Percentiles rank a stretch among this genome's conserved stretches.
Evolutionary conservation across 2,888 invertebrate species (phyloP).

Genomic region (Clitarchus hookeri): DNA sequence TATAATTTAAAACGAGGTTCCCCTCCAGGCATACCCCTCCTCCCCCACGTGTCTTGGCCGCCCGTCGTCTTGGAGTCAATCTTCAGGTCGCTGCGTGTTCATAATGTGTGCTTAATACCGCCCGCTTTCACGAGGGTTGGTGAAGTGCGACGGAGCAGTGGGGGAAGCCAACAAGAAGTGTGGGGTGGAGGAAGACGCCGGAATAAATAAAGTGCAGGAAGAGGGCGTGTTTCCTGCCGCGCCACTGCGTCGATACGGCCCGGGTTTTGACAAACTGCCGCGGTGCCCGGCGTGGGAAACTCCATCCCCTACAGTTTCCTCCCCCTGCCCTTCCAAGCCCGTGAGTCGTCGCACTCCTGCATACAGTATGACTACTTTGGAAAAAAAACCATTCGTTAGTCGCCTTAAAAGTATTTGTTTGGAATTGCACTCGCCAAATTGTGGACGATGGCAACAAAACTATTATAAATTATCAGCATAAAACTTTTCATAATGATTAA

Average conservation of each 20-base stretch:
- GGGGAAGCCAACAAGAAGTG: background rate
- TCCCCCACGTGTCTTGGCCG: background rate
- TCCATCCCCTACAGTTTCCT: background rate
- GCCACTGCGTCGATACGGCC: background rate
- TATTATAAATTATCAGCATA: too few species aligned
- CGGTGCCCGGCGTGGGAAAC: background rate
- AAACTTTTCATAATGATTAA: too few species aligned
- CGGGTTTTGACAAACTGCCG: background rate
- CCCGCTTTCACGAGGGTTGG: background rate
- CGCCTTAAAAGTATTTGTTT: too few species aligned
- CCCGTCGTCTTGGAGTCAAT: conserved; percentile 26
- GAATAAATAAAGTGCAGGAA: conserved; percentile 24
- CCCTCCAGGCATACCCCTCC: background rate
- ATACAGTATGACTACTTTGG: too few species aligned
- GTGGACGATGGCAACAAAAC: too few species aligned
- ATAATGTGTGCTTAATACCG: conserved; percentile 34
- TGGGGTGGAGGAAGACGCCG: background rate
- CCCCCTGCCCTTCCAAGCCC: too few species aligned
- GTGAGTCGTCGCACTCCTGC: too few species aligned
- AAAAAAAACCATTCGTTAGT: too few species aligned
- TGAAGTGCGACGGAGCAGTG: background rate
- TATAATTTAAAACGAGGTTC: conserved; percentile 40
- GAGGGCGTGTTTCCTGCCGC: background rate
- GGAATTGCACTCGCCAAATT: too few species aligned
- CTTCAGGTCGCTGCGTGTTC: conserved; percentile 20